Percentiles rank a stretch among this genome's conserved stretches.
Evolutionary conservation across 1,140 invertebrate genomes (phyloP).

Genomic region (Mizuhopecten yessoensis): DNA sequence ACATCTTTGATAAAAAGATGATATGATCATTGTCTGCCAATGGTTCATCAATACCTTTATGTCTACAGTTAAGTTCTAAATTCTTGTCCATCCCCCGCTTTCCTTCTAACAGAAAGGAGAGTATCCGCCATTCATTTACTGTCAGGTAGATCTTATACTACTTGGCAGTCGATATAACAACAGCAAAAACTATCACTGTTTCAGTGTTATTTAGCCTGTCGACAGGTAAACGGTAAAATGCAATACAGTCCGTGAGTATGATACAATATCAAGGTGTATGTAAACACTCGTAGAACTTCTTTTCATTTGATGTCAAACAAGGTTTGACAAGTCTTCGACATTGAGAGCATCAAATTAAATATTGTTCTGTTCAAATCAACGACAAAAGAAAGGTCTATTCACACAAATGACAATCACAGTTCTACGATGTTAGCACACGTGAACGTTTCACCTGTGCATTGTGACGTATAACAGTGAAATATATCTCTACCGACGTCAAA

Average conservation of each 20-base stretch:
- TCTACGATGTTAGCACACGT: background rate
- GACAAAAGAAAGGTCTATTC: background rate
- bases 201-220: background rate
- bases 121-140: no score
- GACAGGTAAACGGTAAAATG: background rate
- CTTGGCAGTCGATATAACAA: no score
- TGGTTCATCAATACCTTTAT: no score
- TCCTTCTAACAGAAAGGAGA: no score
- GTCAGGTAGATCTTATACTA: no score
- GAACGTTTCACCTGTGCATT: background rate
- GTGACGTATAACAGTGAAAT: background rate
- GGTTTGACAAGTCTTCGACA: background rate
- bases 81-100: no score
- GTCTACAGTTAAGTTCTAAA: no score
- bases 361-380: background rate
- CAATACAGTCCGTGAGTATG: background rate
- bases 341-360: background rate
- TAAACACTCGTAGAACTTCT: background rate
- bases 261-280: background rate
- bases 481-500: background rate
- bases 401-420: background rate
- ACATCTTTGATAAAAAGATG: no score
- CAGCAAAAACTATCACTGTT: no score
- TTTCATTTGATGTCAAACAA: constrained; percentile 7
- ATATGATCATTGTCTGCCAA: no score